A percentile compares a stretch with the other conserved stretches of the same genome.
phyloP scores from a whole-genome alignment of 2,888 invertebrate genomes.

The Mamestra brassicae region DNA sequence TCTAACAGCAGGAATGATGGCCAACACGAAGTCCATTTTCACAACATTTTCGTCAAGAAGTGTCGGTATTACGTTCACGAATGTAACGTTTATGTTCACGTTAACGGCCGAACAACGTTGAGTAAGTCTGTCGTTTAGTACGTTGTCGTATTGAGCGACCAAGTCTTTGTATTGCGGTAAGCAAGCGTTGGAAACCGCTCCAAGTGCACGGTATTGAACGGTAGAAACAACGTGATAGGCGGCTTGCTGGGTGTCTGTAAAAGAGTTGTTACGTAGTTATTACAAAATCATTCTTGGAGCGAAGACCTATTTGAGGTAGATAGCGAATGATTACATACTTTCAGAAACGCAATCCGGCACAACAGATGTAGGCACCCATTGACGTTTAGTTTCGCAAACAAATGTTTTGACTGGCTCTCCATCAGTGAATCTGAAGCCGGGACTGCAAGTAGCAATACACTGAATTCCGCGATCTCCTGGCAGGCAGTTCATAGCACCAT shows the following conservation, averaged over 20 bases:
- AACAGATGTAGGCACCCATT: constrained; percentile 97
- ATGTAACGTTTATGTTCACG: constrained; percentile 98
- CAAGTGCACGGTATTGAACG: constrained; percentile 96
- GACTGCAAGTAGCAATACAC: constrained; percentile 97
- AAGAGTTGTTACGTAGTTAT: constrained; percentile 27
- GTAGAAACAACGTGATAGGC: constrained; percentile 97
- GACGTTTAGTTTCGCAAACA: constrained; percentile 94
- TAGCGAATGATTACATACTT: constrained; percentile 88
- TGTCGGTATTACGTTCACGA: constrained; percentile 95
- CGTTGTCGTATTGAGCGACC: constrained; percentile 94
- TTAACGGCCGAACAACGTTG: constrained; percentile 98
- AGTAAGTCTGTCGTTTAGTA: constrained; percentile 95
- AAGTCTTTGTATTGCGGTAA: constrained; percentile 96
- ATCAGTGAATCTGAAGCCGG: constrained; percentile 97
- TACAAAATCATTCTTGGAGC: neutral
- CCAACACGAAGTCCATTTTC: constrained; percentile 96
- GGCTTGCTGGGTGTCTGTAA: constrained; percentile 97
- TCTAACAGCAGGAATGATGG: constrained; percentile 96
- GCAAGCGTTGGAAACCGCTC: constrained; percentile 96
- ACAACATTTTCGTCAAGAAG: constrained; percentile 96
- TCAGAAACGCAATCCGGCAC: constrained; percentile 99
- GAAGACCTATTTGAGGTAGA: too few species aligned
- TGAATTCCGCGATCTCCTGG: constrained; percentile 96
- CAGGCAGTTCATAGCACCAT: constrained; percentile 96
- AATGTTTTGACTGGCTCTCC: constrained; percentile 97